A percentile compares a stretch with the other conserved stretches of the same genome.
These are phyloP conservation scores for Encarsia formosa DNA, from an alignment of 2,888 invertebrate genomes.

Conservation along the genomic window DNA sequence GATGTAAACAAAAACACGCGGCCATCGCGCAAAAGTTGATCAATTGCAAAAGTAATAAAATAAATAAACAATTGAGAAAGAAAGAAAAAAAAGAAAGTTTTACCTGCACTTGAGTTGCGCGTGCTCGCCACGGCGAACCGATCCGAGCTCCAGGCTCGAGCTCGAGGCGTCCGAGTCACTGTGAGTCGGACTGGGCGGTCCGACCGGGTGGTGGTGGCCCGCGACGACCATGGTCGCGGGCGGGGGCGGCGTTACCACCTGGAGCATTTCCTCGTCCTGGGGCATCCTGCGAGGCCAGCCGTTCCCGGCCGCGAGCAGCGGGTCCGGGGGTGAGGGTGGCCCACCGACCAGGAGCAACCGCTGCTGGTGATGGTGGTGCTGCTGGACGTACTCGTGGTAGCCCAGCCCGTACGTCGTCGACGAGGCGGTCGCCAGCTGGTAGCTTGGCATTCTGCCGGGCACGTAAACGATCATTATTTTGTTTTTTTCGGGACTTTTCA, in stretches of 20 bases:
- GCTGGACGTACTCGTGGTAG: conserved; percentile 36
- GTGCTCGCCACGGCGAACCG: conserved; percentile 45
- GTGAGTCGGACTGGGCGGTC: conserved; percentile 47
- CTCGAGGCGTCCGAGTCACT: conserved; percentile 49
- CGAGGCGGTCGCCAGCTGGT: conserved; percentile 43
- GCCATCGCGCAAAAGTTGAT: not conserved
- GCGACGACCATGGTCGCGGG: not conserved
- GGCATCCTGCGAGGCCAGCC: conserved; percentile 48
- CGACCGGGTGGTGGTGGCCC: conserved; percentile 20
- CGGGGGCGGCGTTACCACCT: not conserved
- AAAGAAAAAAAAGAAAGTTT: conserved; percentile 8
- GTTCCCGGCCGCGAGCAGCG: conserved; percentile 1
- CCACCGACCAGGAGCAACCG: not conserved
- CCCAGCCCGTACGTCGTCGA: conserved; percentile 41
- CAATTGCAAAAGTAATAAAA: not conserved
- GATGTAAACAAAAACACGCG: not conserved
- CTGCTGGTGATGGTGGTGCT: conserved; percentile 17
- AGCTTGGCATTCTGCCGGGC: conserved; percentile 50
- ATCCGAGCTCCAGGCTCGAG: conserved; percentile 47
- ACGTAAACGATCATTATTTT: conserved; percentile 49
- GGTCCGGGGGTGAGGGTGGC: conserved; percentile 34
- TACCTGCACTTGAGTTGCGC: conserved; percentile 50
- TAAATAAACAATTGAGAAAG: not conserved
- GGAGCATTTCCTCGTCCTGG: conserved; percentile 45
- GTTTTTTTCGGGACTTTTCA: not conserved